Evolutionary conservation across 2,797 vertebrate genomes (phyloP), one percentile per base, ranked within the genome.

Genomic region (Xerus rutilus): DNA sequence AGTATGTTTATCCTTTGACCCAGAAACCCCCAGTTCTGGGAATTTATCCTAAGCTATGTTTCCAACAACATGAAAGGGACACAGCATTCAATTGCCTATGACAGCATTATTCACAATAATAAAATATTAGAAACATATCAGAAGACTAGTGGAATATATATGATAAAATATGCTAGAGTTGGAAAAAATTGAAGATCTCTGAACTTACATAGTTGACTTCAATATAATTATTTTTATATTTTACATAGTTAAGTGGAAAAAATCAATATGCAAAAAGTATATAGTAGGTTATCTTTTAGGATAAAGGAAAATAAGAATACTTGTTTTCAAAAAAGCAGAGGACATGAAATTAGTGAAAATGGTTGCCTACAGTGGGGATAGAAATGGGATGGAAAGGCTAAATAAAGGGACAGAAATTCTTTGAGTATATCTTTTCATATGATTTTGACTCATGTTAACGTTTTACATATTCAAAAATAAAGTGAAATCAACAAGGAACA

Each of bases 401-500:
- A 21, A 11, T 23, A n/a, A 39, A 28, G 45, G 43, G 15, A 39
- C 8, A 25, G 20, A 14, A 52, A 13, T 39, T 35, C 39, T 81
- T 43, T 10, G 30, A 62, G 59, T 59, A 1, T 13, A 79, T 74
- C 73, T 89, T 79, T 84, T 82, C 69, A 54, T 20, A 23, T 21
- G 47, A 32, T 59, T 87, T 59, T 54, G 20, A 86, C 45, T 81
- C 39, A 30, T 43, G 49, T 74, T 89, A 74, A 64, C 21, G 10
- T 45, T 81, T 92, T 85, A 70, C 4, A 39, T 39, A 59, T 57
- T 83, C n/a, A 86, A 94, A 92, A 64, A 72, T 52, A 59, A 59
- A 78, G 69, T 79, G 69, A 91, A 94, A 70, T 88, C 28, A 84
- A 57, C 20, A 82, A 70, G 69, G 72, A 95, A 84, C 12, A 25